phyloP scores from a whole-genome alignment of 1,140 invertebrate species.

The Diuraphis noxia region DNA sequence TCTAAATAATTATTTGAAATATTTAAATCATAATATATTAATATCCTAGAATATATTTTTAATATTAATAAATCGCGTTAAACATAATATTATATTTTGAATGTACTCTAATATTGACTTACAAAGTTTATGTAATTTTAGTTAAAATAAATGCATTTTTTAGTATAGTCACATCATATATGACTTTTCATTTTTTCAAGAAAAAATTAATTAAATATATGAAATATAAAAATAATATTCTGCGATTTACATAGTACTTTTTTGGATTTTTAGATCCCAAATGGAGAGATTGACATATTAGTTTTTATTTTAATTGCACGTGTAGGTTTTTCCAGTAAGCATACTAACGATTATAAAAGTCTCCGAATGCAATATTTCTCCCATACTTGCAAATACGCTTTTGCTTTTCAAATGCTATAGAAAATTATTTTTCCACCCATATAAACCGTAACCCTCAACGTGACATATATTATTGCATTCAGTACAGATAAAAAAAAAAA shows the following conservation, averaged over 20 bases:
- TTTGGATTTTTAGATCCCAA: background rate
- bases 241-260: background rate
- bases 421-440: background rate
- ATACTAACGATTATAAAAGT: background rate
- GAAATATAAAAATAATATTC: constrained; percentile 2
- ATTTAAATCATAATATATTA: background rate
- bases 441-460: background rate
- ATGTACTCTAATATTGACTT: no score
- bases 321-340: background rate
- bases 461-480: background rate
- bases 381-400: background rate
- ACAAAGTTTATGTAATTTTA: no score
- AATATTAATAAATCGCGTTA: background rate
- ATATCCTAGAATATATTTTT: background rate
- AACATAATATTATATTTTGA: background rate
- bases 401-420: background rate
- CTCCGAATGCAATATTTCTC: background rate
- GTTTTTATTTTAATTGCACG: background rate
- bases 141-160: no score
- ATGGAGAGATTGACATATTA: background rate
- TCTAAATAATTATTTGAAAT: background rate
- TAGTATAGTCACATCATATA: background rate
- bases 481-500: background rate
- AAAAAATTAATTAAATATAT: background rate
- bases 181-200: background rate